Base-by-base conservation (phyloP, 2,888 invertebrate genomes). In the Eilema depressum region DNA sequence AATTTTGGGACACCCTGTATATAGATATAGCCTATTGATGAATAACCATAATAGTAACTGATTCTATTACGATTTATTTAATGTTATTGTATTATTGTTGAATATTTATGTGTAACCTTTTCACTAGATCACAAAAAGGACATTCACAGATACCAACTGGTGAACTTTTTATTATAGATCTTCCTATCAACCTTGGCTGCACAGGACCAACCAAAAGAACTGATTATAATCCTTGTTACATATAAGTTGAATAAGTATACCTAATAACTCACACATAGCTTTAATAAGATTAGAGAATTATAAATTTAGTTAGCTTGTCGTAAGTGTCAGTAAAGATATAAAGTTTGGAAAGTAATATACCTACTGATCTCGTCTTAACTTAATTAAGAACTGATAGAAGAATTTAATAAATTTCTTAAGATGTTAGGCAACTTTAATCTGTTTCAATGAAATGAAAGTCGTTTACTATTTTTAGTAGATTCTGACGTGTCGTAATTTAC, bases 251-350 rank as follows among this genome's bases (percentile, higher is more conserved):
- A 67, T 61, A 62, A 69, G 72, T 61, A 33, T 68, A 20, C 20
- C 20, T 53, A 53, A n/a, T 53, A 53, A n/a, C 47, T 47, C 69
- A 69, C 47, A 28, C 10, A 30, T 14, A 69, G 37, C 57, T 30
- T 53, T 66, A 70, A 81, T 77, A 68, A 69, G 73, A 77, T 75
- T 62, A 69, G 4, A 70, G 56, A 70, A 75, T 70, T 72, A 74
- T 66, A 60, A 70, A 76, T 75, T 73, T 28, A 57, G 68, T 75
- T 67, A 78, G 23, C 59, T 47, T 23, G 65, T 73, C 61, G 57
- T 63, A 68, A 75, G 65, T 70, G 68, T 68, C 65, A 74, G 61
- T 23, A 63, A 63, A 37, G 47, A 37, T 62, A 62, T 12, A 23
- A 33, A 63, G 3, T 37, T 14, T 37, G 25, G 33, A 53, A 47